phyloP scores from a whole-genome alignment of 2,113 vertebrate genomes.

The Sakesphorus luctuosus region DNA sequence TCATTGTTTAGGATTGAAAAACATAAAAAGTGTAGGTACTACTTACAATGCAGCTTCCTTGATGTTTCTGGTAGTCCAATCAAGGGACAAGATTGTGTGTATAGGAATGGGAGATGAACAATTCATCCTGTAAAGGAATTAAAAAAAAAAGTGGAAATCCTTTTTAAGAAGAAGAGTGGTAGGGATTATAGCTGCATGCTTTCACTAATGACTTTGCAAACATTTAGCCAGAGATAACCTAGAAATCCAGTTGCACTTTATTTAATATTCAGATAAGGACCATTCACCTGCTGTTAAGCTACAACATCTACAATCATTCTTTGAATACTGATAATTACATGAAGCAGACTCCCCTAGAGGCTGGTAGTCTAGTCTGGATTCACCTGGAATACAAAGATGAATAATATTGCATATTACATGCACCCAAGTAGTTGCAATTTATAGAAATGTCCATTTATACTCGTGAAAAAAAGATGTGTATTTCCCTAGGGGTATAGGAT shows the following conservation, averaged over 20 bases:
- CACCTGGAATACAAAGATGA: conserved; percentile 73
- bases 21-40: neutral
- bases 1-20: neutral
- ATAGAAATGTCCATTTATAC: conserved; percentile 62
- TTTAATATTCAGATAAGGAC: conserved; percentile 76
- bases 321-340: conserved; percentile 75
- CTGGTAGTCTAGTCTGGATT: conserved; percentile 70
- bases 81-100: neutral
- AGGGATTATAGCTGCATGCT: conserved; percentile 29
- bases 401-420: conserved; percentile 69
- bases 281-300: conserved; percentile 75
- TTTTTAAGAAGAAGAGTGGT: conserved; percentile 20
- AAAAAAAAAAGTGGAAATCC: conserved; percentile 42
- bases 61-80: conserved; percentile 26
- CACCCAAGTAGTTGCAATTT: conserved; percentile 64
- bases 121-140: conserved; percentile 37
- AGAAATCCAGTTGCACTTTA: conserved; percentile 70
- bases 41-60: conserved; percentile 28
- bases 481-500: conserved; percentile 27
- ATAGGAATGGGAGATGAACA: neutral
- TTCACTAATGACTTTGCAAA: conserved; percentile 66
- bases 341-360: conserved; percentile 71
- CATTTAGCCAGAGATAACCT: conserved; percentile 57
- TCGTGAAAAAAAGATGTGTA: conserved; percentile 19
- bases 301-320: conserved; percentile 74